Conservation (phyloP, 2,797 vertebrate species). For the Petrocephalus sullivani region DNA sequence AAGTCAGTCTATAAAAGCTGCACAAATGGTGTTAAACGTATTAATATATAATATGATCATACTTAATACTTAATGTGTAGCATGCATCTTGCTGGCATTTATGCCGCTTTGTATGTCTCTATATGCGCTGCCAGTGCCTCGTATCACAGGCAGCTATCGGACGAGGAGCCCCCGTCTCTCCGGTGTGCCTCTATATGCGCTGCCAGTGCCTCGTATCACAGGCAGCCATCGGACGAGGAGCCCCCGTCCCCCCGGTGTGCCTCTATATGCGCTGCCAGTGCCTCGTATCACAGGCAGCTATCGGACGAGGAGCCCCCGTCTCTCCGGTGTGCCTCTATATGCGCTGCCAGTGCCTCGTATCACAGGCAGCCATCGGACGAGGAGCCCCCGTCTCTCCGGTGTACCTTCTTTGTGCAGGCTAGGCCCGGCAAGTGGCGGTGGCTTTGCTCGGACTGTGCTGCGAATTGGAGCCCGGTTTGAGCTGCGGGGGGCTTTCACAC, state of each 20-base stretch:
- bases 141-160: no score
- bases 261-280: no score
- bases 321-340: neutral
- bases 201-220: no score
- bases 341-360: no score
- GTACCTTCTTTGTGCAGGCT: neutral
- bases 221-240: neutral
- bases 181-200: neutral
- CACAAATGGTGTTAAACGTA: neutral
- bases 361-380: neutral
- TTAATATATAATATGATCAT: neutral
- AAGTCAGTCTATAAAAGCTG: neutral
- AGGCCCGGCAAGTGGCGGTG: neutral
- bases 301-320: neutral
- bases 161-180: no score
- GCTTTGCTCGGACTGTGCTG: neutral
- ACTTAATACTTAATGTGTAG: neutral
- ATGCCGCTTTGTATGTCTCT: neutral
- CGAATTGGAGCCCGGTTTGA: neutral
- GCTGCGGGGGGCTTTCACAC: slow-evolving; percentile 16
- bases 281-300: no score
- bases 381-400: neutral
- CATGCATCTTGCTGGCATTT: neutral
- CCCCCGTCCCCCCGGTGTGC: neutral
- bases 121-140: no score